Percentiles rank a stretch among this genome's conserved stretches.
Evolutionary conservation across 1,140 invertebrate genomes (phyloP).

Genomic region (Maniola jurtina): DNA sequence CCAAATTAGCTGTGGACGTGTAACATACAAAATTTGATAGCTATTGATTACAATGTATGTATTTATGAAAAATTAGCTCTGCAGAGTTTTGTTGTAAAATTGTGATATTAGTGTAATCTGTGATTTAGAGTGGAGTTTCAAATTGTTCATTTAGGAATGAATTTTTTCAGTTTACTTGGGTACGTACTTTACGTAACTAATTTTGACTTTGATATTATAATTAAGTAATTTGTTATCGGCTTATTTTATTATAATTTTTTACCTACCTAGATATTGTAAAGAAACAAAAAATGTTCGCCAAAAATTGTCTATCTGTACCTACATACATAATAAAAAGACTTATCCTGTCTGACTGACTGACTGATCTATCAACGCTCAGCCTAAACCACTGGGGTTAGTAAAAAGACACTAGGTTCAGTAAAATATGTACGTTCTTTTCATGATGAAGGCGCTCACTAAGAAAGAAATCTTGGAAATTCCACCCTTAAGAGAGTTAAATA

Average conservation of each 20-base stretch:
- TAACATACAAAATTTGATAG: constrained; percentile 2
- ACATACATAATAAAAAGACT: not conserved
- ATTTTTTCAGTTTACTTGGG: constrained; percentile 15
- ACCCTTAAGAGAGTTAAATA: too few species aligned
- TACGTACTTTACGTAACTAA: constrained; percentile 4
- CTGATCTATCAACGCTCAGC: too few species aligned
- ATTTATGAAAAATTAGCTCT: constrained; percentile 5
- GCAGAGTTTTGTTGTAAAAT: not conserved
- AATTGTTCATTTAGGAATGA: constrained; percentile 7
- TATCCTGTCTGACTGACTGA: too few species aligned
- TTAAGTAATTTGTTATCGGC: not conserved
- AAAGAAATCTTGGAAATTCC: too few species aligned
- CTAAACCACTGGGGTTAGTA: too few species aligned
- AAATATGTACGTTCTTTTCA: too few species aligned
- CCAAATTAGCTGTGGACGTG: constrained; percentile 10
- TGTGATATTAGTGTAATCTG: not conserved
- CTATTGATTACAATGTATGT: constrained; percentile 3
- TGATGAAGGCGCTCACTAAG: too few species aligned
- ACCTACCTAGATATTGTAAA: too few species aligned
- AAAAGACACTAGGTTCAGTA: too few species aligned
- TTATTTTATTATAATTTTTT: not conserved
- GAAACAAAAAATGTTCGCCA: too few species aligned
- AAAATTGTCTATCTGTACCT: too few species aligned
- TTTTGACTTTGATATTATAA: constrained; percentile 5
- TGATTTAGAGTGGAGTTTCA: constrained; percentile 2